phyloP scores from a whole-genome alignment of 2,888 invertebrate species.

The Protonemura montana region DNA sequence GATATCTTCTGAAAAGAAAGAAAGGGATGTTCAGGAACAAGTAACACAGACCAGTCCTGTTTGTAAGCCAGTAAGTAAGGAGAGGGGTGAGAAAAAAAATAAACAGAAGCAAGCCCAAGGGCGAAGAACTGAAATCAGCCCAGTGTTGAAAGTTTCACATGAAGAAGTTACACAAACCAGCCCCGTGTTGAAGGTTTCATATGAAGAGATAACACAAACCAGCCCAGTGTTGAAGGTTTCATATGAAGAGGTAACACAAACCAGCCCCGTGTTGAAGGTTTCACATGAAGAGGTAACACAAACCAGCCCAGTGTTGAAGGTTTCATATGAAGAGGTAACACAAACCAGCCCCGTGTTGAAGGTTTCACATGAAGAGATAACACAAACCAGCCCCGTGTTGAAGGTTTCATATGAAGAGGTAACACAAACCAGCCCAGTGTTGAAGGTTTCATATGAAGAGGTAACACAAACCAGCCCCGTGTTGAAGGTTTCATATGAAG shows the following conservation, averaged over 20 bases:
- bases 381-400: not conserved
- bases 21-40: not conserved
- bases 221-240: no score
- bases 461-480: not conserved
- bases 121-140: no score
- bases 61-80: not conserved
- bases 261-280: not conserved
- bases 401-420: not conserved
- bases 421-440: not conserved
- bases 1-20: not conserved
- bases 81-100: not conserved
- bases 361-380: not conserved
- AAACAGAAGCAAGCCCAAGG: not conserved
- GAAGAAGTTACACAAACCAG: no score
- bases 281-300: not conserved
- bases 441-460: not conserved
- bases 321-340: not conserved
- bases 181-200: no score
- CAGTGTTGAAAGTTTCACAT: no score
- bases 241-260: not conserved
- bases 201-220: no score
- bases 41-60: not conserved
- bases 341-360: not conserved
- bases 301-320: not conserved
- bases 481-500: not conserved